Evolutionary conservation across 2,888 invertebrate species (phyloP).

Genomic region (Cheilosia impressa): DNA sequence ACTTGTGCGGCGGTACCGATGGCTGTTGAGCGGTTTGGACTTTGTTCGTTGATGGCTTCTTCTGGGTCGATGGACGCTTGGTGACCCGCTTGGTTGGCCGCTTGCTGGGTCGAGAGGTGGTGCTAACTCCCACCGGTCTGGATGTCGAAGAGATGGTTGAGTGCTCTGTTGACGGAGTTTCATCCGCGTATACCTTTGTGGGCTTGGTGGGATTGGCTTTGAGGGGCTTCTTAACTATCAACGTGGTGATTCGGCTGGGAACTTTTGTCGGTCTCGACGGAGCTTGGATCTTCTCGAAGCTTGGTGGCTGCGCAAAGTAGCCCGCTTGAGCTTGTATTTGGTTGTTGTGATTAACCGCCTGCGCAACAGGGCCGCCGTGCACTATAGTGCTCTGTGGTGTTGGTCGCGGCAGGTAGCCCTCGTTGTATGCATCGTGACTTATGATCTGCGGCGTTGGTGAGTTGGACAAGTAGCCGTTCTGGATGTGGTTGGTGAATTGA

Average conservation of each 20-base stretch:
- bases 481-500: constrained; percentile 55
- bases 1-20: constrained; percentile 77
- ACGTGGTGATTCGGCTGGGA: constrained; percentile 41
- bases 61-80: constrained; percentile 73
- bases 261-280: constrained; percentile 27
- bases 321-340: constrained; percentile 51
- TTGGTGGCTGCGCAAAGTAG: constrained; percentile 54
- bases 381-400: constrained; percentile 40
- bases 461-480: constrained; percentile 44
- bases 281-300: constrained; percentile 41
- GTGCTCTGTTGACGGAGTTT: constrained; percentile 28
- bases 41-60: constrained; percentile 72
- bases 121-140: constrained; percentile 81
- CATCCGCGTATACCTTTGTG: constrained; percentile 31
- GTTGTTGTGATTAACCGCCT: constrained; percentile 47
- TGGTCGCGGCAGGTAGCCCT: constrained; percentile 49
- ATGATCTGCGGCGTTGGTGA: constrained; percentile 41
- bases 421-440: constrained; percentile 30
- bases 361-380: constrained; percentile 38
- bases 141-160: constrained; percentile 74
- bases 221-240: constrained; percentile 55
- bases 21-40: constrained; percentile 12
- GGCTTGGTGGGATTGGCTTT: constrained; percentile 32
- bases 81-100: constrained; percentile 75
- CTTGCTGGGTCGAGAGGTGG: constrained; percentile 82